These are phyloP conservation scores for Hydra vulgaris DNA, from an alignment of 30 jellyfish, hydroid and myxozoan genomes.

Conservation along the genomic window DNA sequence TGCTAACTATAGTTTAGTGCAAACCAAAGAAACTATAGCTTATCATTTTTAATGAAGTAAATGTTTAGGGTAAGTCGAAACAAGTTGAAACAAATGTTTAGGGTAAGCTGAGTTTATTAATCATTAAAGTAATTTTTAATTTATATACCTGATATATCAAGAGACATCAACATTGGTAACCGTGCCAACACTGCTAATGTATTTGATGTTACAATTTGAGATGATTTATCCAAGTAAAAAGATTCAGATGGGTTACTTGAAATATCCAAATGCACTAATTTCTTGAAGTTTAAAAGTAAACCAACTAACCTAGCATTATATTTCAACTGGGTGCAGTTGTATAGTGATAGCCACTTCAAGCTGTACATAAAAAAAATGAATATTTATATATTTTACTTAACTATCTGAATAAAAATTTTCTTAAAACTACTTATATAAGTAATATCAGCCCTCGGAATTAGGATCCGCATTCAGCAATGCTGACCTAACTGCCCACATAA, in stretches of 20 bases:
- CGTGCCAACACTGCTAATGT: slow-evolving; percentile 20
- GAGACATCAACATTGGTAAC: slow-evolving; percentile 38
- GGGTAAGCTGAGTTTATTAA: not conserved
- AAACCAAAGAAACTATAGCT: too few relatives aligned
- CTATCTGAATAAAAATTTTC: too few relatives aligned
- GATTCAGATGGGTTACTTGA: slow-evolving; percentile 28
- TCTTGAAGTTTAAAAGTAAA: slow-evolving; percentile 15
- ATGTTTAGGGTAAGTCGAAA: too few relatives aligned
- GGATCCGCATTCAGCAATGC: too few relatives aligned
- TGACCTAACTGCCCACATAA: too few relatives aligned
- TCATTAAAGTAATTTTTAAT: not conserved
- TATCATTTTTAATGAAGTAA: too few relatives aligned
- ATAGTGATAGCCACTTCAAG: slow-evolving; percentile 36
- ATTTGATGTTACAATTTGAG: slow-evolving; percentile 12
- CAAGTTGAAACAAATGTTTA: too few relatives aligned
- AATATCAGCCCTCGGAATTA: too few relatives aligned
- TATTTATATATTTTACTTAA: not conserved
- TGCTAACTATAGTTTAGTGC: too few relatives aligned
- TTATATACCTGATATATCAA: slow-evolving; percentile 60
- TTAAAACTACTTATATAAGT: too few relatives aligned
- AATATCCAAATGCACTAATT: slow-evolving; percentile 53
- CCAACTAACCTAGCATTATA: not conserved
- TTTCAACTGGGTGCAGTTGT: slow-evolving; percentile 20
- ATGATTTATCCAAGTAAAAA: not conserved
- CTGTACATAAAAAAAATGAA: not conserved